Evolutionary conservation across 1,140 invertebrate species (phyloP).

Genomic region (Pantala flavescens): DNA sequence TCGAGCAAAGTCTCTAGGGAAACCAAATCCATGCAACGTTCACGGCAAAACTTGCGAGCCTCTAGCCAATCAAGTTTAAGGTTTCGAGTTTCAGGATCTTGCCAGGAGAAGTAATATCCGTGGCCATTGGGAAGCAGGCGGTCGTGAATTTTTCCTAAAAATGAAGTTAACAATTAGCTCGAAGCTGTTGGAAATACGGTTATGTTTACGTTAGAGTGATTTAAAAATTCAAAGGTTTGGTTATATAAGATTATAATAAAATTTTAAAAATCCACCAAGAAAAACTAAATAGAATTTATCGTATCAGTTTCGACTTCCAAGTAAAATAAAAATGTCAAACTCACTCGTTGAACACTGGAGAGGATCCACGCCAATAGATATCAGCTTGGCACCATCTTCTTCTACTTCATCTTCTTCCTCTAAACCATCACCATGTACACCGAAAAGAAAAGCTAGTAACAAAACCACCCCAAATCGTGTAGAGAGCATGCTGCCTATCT

Average conservation of each 20-base stretch:
- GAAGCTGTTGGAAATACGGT: too few species aligned
- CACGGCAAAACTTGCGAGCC: constrained; percentile 27
- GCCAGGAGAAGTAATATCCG: constrained; percentile 28
- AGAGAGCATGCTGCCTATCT: too few species aligned
- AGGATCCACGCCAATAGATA: neutral
- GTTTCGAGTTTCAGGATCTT: constrained; percentile 22
- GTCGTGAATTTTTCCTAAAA: constrained; percentile 22
- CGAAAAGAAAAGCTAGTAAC: too few species aligned
- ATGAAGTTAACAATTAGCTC: neutral
- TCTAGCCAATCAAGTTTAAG: constrained; percentile 27
- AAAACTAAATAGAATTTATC: too few species aligned
- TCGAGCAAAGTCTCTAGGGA: constrained; percentile 27
- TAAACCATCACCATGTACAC: too few species aligned
- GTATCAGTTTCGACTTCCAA: too few species aligned
- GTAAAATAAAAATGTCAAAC: too few species aligned
- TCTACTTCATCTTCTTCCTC: neutral
- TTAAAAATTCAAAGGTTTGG: too few species aligned
- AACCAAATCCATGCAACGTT: constrained; percentile 30
- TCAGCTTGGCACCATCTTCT: neutral
- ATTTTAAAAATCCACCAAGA: too few species aligned
- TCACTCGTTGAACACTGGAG: constrained; percentile 1
- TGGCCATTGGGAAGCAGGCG: constrained; percentile 14
- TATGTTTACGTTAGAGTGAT: too few species aligned
- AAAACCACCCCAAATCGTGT: too few species aligned
- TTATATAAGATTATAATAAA: too few species aligned